Evolutionary conservation across 1,140 invertebrate genomes (phyloP), one percentile per base, ranked within the genome.

Genomic region (Brachionus rubens): DNA sequence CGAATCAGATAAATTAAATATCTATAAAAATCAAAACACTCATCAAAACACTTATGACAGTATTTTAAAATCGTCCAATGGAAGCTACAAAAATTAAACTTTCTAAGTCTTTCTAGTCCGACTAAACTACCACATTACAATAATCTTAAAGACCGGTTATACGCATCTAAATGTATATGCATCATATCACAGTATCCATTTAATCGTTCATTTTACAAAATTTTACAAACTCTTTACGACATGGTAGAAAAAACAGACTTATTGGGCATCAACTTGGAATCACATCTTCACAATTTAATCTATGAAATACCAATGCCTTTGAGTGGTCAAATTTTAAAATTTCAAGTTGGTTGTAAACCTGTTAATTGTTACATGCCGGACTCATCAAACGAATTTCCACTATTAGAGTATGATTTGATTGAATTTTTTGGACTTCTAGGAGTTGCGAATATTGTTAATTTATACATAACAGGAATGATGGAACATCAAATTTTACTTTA

Each of bases 401-500:
- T 97, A 78, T 89, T 98, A 77, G 96, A 99, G 82, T 98, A 95
- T 83, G 89, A 94, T 0, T 83, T 98, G 24, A 88, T 91, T 78
- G 88, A 94, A 76, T 88, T 98, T 80, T 96, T 98, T 81, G 86
- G 80, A 56, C 88, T 91, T 80, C 85, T 98, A 40, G 92, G 92
- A 30, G 89, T 95, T 3, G 93, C 97, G 78, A 91, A 91, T 82
- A 89, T 96, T 30, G 88, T 99, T 40, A 91, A 94, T 81, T 86
- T 98, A n/a, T 93, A 97, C 81, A 94, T 94, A 3, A 95, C 94
- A 86, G 90, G 98, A 28, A 86, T 99, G 12, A 85, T 99, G 7
- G 96, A 99, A 86, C 93, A 98, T 86, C 96, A 99, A 87, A 91
- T 98, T 43, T 87, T 99, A 40, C 86, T 99, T 10, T 90, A 92